A percentile compares a stretch with the other conserved stretches of the same genome.
These are phyloP conservation scores for Bufo gargarizans DNA, from an alignment of 2,113 vertebrate species.

Conservation along the genomic window DNA sequence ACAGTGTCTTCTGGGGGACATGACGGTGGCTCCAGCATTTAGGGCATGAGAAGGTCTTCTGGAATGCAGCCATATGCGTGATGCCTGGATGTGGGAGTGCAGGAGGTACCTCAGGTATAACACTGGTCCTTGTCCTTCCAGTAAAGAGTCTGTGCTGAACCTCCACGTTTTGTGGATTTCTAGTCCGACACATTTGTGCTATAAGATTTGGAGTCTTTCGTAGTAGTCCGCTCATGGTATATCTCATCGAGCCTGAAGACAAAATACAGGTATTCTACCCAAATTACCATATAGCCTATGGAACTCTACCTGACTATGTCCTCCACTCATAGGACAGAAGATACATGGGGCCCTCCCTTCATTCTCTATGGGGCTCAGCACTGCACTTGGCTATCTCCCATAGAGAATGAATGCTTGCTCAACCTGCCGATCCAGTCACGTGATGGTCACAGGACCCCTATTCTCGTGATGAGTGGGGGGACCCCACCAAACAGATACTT, in stretches of 20 bases:
- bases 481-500: no score
- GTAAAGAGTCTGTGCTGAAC: slow-evolving; percentile 25
- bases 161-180: neutral
- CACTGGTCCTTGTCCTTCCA: neutral
- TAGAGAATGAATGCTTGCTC: no score
- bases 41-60: neutral
- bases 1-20: neutral
- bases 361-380: no score
- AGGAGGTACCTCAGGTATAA: neutral
- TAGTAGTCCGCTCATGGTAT: slow-evolving; percentile 66
- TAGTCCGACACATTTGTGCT: slow-evolving; percentile 43
- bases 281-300: no score
- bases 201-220: slow-evolving; percentile 46
- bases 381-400: no score
- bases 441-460: no score
- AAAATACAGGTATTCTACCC: slow-evolving; percentile 14
- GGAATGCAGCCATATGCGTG: neutral
- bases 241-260: slow-evolving; percentile 57
- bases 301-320: no score
- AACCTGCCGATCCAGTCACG: no score
- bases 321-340: no score
- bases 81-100: neutral
- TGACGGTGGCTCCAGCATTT: neutral
- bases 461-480: no score
- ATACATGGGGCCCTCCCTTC: no score